Evolutionary conservation across 2,113 vertebrate genomes (phyloP), one percentile per base, ranked within the genome.

Genomic region (Cinclus mexicanus): DNA sequence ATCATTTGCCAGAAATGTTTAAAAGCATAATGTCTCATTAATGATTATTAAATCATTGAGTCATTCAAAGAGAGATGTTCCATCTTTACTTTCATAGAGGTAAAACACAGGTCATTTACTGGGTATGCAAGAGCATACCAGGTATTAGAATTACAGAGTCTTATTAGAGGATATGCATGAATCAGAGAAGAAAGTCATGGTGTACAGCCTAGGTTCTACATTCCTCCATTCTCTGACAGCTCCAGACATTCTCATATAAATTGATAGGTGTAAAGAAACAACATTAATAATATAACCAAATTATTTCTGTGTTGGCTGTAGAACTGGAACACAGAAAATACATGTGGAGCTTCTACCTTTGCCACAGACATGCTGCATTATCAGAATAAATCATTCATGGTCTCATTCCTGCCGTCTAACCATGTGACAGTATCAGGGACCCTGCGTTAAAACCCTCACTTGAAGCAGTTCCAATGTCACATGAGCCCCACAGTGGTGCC

Each of bases 11-110:
- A 97, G 91, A 94, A 97, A 89, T 59, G 65, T 94, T 96, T 94
- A 95, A 94, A 97, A 88, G 71, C 85, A 69, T 79, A 94, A 94
- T 75, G 37, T 91, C 90, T 97, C 69, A 94, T 96, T 97, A 97
- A 92, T 97, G 97, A 97, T 95, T 91, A 94, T 89, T 94, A 94
- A 96, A 89, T 95, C 89, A 91, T 47, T 41, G 89, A 95, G 65
- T 88, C 0, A 0, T 64, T 61, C 47, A 77, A 65, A 83, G 69
- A 82, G 83, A 92, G 64, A 61, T 86, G 52, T 72, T 96, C 77
- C 6, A 3, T 83, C 71, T 95, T 90, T 90, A 91, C 69, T 92
- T 92, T 31, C 56, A 75, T 65, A 67, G 61, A 76, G 64, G 47
- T 82, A 53, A 96, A 96, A 88, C 6, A 19, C 44, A 47, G 82